Conservation (phyloP, 1,140 invertebrate genomes). For the Holcopasites calliopsidis region DNA sequence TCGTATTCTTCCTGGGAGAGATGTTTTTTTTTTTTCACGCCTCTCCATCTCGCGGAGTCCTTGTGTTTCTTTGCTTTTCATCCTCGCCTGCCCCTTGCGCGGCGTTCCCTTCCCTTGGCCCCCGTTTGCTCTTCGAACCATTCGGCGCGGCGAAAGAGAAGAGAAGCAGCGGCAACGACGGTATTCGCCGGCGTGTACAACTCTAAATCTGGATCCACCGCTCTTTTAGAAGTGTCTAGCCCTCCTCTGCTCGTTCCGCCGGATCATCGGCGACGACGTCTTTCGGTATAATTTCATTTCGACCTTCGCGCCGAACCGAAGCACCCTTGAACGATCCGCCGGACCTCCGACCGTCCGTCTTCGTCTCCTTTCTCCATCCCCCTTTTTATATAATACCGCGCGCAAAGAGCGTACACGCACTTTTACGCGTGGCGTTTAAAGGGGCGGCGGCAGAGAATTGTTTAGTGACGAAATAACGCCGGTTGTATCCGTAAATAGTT, state of each 20-base stretch:
- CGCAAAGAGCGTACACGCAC: no score
- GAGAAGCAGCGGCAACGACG: slow-evolving; percentile 49
- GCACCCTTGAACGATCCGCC: background rate
- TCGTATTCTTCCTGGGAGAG: slow-evolving; percentile 72
- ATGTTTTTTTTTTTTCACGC: slow-evolving; percentile 40
- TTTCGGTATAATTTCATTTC: slow-evolving; percentile 9
- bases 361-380: no score
- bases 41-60: background rate
- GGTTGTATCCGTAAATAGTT: slow-evolving; percentile 72
- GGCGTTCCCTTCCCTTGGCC: background rate
- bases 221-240: slow-evolving; percentile 70
- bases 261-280: background rate
- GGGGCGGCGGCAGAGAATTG: slow-evolving; percentile 55
- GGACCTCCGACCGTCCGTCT: no score
- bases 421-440: slow-evolving; percentile 5
- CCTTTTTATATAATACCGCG: no score
- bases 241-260: background rate
- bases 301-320: slow-evolving; percentile 19
- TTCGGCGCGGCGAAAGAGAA: slow-evolving; percentile 37
- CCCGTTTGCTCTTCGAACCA: slow-evolving; percentile 1
- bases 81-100: background rate
- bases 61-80: slow-evolving; percentile 15
- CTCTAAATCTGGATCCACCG: slow-evolving; percentile 69
- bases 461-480: slow-evolving; percentile 69
- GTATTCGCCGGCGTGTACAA: slow-evolving; percentile 52